Conservation (phyloP, 1,140 invertebrate species). For the Zaprionus nigranus region DNA sequence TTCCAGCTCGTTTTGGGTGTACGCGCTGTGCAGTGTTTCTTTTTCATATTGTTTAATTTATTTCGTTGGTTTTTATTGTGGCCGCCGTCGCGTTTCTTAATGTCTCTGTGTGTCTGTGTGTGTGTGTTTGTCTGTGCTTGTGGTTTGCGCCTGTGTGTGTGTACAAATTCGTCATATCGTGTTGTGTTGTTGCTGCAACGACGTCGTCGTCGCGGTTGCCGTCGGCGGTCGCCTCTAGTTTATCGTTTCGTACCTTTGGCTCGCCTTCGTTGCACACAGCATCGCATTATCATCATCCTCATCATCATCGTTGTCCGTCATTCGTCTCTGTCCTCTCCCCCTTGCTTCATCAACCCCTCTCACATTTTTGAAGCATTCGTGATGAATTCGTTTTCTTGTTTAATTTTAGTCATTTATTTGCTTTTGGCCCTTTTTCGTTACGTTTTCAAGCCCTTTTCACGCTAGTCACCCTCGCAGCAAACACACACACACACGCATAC, state of each 20-base stretch:
- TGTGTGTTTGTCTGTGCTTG: not conserved
- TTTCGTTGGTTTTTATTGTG: conserved; percentile 81
- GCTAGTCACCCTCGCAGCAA: conserved; percentile 53
- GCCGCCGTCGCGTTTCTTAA: conserved; percentile 38
- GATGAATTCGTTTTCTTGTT: conserved; percentile 78
- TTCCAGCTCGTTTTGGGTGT: conserved; percentile 68
- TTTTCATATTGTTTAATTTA: conserved; percentile 83
- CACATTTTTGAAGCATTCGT: conserved; percentile 70
- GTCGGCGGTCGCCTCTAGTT: conserved; percentile 16
- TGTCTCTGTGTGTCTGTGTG: not conserved
- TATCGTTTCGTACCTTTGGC: conserved; percentile 26
- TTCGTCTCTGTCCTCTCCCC: conserved; percentile 1
- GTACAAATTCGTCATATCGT: conserved; percentile 43
- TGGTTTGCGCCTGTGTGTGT: conserved; percentile 15
- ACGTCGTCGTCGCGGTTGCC: not conserved
- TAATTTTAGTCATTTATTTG: conserved; percentile 77
- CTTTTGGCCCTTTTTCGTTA: conserved; percentile 39
- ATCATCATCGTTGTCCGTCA: conserved; percentile 48
- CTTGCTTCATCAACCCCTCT: conserved; percentile 62
- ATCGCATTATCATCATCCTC: conserved; percentile 28
- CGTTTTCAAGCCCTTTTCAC: conserved; percentile 12
- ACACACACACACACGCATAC: conserved; percentile 14
- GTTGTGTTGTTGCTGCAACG: conserved; percentile 16
- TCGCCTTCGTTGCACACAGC: conserved; percentile 36
- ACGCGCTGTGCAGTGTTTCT: conserved; percentile 69